Evolutionary conservation across 2,113 vertebrate genomes (phyloP), one percentile per base, ranked within the genome.

Genomic region (Terrapene triunguis): DNA sequence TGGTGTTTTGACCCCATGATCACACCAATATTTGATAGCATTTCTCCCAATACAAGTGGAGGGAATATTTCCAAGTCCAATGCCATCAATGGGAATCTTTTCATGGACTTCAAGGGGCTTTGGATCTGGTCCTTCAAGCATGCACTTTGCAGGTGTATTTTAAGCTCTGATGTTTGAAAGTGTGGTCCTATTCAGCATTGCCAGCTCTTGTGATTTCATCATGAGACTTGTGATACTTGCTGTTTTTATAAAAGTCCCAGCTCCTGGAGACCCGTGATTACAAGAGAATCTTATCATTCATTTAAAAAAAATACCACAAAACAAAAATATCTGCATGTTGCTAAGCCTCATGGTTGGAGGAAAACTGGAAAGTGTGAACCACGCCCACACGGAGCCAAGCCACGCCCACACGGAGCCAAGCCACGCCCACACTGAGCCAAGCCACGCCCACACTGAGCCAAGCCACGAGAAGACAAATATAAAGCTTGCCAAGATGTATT

Each of bases 151-250:
- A 74, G 38, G 17, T 74, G 21, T 24, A 74, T 51, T 90, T 87
- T 8, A 27, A 55, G 59, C 2, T 1, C 48, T 0, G 13, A 19
- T 8, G 19, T 44, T 62, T 79, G 12, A 14, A 47, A 79, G 1
- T 1, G 8, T 9, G 14, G 27, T 14, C 89, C 44, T 76, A 38
- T 32, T 12, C 88, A 44, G 0, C 5, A 0, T 82, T 21, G 11
- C 4, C 95, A 51, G 90, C 3, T 90, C 47, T 48, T n/a, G 47
- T 57, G 35, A 6, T 17, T 13, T 92, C 1, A 2, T 54, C 83
- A 17, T 25, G 21, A 42, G 38, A 42, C 5, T 74, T 74, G 35
- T 25, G 11, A 19, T 57, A 57, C 22, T 69, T 69, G 69, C 22
- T 42, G 5, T 74, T 42, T 42, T 11, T 24, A 74, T 42, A 24